Base-by-base conservation (phyloP, 1,140 invertebrate species). In the Caenorhabditis latens region DNA sequence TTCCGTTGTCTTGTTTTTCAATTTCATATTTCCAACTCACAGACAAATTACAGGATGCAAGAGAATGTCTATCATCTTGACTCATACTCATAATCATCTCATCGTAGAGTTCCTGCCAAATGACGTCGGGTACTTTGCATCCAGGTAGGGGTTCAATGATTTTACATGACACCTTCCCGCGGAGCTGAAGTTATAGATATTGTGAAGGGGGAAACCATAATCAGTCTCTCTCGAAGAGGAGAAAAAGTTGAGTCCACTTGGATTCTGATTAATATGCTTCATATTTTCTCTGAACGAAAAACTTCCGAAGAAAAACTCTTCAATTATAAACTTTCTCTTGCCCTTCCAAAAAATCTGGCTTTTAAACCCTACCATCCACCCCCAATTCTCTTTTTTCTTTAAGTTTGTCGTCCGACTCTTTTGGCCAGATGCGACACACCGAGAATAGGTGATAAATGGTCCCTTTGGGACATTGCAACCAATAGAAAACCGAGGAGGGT, bases 31-130 rank as follows among this genome's bases (percentile, higher is more conserved):
- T 11, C 8, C n/a, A 9, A 79, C 71, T 79, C 21, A 79, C 71
- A n/a, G 71, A 79, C 21, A 79, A 79, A 79, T 79, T 79, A 24
- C 71, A 79, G 0, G 71, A 79, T 13, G 71, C 71, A 24, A 79
- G 48, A 19, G 84, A 84, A n/a, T 85, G 83, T 61, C 87, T 42
- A 32, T 88, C 87, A 24, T 71, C 63, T 83, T 88, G 85, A 42
- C 55, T 85, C 87, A 88, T 88, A 48, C 65, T 84, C 53, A 88
- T 40, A 75, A 88, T 88, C 85, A 90, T 88, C 57, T 90, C 89
- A 16, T 90, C 83, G 50, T 90, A 90, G 14, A 90, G 57, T 48
- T 90, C 89, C 42, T 89, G 82, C 89, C 89, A 90, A n/a, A 90
- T 89, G 57, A 90, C 89, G 61, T 90, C 89, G 14, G 89, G 87